Evolutionary conservation across 2,888 invertebrate genomes (phyloP), one percentile per base, ranked within the genome.

Genomic region (Cinara cedri): DNA sequence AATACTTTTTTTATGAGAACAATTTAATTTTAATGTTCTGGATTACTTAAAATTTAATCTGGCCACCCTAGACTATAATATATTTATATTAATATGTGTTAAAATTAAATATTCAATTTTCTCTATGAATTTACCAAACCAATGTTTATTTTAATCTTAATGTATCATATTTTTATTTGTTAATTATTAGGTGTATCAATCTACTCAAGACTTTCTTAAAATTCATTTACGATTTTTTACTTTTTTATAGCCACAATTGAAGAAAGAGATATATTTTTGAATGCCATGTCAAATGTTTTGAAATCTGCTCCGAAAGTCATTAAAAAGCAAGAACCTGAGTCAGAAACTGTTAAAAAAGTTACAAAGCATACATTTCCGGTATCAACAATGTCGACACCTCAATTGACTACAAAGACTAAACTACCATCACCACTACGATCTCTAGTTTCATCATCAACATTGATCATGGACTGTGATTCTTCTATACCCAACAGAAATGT

Each of bases 211-310:
- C 3, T 13, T 46, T 46, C 46, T 46, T 1, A 34, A 34, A 34
- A 21, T 9, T 65, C 11, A 49, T 16, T 51, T 26, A 26, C 3
- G 1, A 34, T 65, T 82, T 74, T 82, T 81, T 80, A 71, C 83
- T 84, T 82, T 82, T 83, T 86, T 89, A 83, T 89, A 92, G 93
- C 93, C 74, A 89, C 92, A 83, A 86, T 97, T 68, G 91, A 94
- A 85, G 97, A 97, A 86, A 96, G 96, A 85, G 94, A 94, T 84
- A 91, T 95, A 87, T 97, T 97, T 85, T 96, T 96, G 92, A 96
- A 96, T 86, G 96, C 96, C 0, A 87, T 97, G 51, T 75, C 70
- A n/a, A 80, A 65, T 11, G 82, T 78, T 11, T 16, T 78, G 21
- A 78, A 78, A 3, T 78, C 76, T 0, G 76, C 76, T 70, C 76